phyloP scores from a whole-genome alignment of 2,113 vertebrate species.

The Lophochroa leadbeateri region DNA sequence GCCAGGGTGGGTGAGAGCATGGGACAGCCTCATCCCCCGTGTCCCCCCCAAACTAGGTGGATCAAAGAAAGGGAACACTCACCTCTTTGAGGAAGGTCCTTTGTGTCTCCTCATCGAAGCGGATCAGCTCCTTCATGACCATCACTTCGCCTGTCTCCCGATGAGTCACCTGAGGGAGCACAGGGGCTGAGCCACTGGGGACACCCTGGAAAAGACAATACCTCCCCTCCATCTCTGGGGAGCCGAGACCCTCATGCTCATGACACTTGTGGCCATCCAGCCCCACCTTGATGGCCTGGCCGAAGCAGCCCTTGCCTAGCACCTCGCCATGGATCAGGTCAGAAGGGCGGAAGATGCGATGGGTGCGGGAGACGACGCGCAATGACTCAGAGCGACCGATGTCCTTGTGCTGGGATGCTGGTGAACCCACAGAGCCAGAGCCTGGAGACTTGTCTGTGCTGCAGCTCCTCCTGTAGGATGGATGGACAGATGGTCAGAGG shows the following conservation, averaged over 20 bases:
- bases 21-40: accelerated
- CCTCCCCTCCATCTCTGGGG: accelerated
- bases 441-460: slow-evolving; percentile 93
- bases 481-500: accelerated
- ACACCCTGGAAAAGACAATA: neutral
- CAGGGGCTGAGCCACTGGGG: neutral
- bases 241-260: accelerated
- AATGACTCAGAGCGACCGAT: slow-evolving; percentile 92
- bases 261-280: neutral
- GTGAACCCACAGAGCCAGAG: slow-evolving; percentile 82
- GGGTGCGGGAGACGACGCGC: slow-evolving; percentile 82
- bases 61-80: neutral
- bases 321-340: slow-evolving; percentile 98
- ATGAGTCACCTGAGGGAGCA: slow-evolving; percentile 86
- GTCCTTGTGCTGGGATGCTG: slow-evolving; percentile 86
- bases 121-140: slow-evolving; percentile 99
- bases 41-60: neutral
- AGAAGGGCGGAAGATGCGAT: slow-evolving; percentile 94
- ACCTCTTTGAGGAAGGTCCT: slow-evolving; percentile 96
- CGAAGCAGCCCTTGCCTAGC: slow-evolving; percentile 93
- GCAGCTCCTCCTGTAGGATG: slow-evolving; percentile 82
- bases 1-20: neutral
- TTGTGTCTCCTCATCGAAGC: slow-evolving; percentile 96
- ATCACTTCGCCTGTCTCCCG: slow-evolving; percentile 95
- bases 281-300: slow-evolving; percentile 95